Conservation (phyloP, 1,140 invertebrate genomes). For the Parasteatoda tepidariorum region DNA sequence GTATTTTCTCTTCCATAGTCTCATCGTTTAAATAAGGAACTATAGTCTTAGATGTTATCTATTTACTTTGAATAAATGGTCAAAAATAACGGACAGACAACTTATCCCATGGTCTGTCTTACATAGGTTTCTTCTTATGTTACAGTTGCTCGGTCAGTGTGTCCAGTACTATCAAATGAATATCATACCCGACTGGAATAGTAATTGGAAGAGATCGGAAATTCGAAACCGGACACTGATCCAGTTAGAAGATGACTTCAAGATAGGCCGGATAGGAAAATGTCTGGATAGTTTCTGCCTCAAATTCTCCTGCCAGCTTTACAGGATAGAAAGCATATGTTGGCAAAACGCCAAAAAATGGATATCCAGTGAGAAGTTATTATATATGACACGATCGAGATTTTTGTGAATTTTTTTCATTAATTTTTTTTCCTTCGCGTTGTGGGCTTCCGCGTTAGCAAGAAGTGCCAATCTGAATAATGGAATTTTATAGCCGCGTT, state of each 20-base stretch:
- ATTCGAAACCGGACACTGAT: constrained; percentile 26
- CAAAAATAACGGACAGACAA: not conserved
- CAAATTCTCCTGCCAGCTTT: not conserved
- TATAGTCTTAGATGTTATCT: too few species aligned
- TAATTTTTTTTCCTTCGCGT: not conserved
- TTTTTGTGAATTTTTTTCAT: not conserved
- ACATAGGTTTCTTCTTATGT: not conserved
- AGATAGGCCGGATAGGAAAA: constrained; percentile 36
- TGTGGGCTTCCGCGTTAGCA: not conserved
- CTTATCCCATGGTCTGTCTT: not conserved
- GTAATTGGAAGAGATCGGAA: constrained; percentile 27
- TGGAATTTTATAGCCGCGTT: not conserved
- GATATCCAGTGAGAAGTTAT: not conserved
- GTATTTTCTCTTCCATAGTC: too few species aligned
- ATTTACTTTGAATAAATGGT: not conserved
- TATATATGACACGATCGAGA: not conserved
- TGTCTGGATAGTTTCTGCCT: constrained; percentile 36
- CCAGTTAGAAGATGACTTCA: constrained; percentile 27
- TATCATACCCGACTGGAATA: constrained; percentile 2
- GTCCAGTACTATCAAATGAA: constrained; percentile 9
- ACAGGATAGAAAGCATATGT: constrained; percentile 19
- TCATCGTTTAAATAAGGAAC: too few species aligned
- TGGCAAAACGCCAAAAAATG: not conserved
- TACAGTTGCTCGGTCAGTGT: not conserved
- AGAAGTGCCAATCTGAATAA: not conserved